phyloP scores from a whole-genome alignment of 2,797 vertebrate genomes.

The Cryptoblepharus egeriae region DNA sequence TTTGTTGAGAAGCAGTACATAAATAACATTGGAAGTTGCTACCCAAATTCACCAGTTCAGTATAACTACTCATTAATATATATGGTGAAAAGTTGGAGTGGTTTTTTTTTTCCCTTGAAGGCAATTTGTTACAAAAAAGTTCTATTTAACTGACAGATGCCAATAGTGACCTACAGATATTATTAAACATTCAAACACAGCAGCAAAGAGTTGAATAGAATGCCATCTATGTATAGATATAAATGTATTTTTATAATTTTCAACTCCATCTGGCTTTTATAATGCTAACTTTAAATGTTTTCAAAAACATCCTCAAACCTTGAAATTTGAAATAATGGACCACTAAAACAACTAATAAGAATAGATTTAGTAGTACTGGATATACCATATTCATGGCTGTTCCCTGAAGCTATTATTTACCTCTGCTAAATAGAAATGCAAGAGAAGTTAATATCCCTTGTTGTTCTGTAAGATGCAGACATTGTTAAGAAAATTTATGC shows the following conservation, averaged over 20 bases:
- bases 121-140: not conserved
- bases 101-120: not conserved
- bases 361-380: not conserved
- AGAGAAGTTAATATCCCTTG: not conserved
- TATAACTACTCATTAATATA: too few relatives aligned
- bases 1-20: too few relatives aligned
- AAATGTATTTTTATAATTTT: not conserved
- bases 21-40: too few relatives aligned
- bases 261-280: not conserved
- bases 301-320: not conserved
- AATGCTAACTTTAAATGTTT: conserved; percentile 8
- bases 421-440: conserved; percentile 15
- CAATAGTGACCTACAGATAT: not conserved
- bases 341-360: not conserved
- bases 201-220: not conserved
- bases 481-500: conserved; percentile 21
- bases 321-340: not conserved
- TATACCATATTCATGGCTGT: not conserved
- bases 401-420: conserved; percentile 6
- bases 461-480: conserved; percentile 8
- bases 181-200: not conserved
- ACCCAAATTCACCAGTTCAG: too few relatives aligned
- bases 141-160: not conserved
- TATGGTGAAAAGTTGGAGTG: too few relatives aligned
- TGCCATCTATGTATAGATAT: too few relatives aligned